Evolutionary conservation across 2,888 invertebrate species (phyloP), one percentile per base, ranked within the genome.

Genomic region (Ditula angustiorana): DNA sequence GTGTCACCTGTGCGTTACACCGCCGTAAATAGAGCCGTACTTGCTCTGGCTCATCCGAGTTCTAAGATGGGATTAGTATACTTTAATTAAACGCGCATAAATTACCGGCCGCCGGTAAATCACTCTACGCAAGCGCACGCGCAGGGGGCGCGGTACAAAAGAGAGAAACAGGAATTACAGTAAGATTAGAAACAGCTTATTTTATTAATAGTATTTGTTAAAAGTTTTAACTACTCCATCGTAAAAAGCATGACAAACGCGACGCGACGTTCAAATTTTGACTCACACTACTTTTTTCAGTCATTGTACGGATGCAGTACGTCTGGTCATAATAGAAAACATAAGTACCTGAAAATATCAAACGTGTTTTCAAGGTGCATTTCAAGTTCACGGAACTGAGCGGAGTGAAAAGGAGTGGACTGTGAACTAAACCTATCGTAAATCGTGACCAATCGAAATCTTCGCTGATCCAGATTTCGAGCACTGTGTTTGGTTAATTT

Each of bases 61-160:
- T 24, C 19, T 16, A 30, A 30, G 19, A 37, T 33, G 28, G 13
- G 24, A 30, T 23, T 21, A 8, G 30, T 62, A 57, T 83, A 85
- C 90, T 90, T 89, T 88, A 90, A 90, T 89, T 89, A 90, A 88
- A 88, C 87, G 79, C 69, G 79, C 85, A 87, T 88, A 88, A 88
- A 89, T 89, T 84, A 89, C 78, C 67, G 61, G 60, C 62, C 67
- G 68, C 69, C 78, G 78, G 80, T 89, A 89, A 88, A 89, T 89
- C 89, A 89, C 81, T 89, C 89, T 82, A 71, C 83, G 74, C 70
- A 74, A 65, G 67, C 69, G 75, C 69, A 67, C 67, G 61, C 13
- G 67, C 71, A 70, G 67, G 63, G 69, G 56, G 58, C 67, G 71
- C 63, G 55, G 75, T 74, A 61, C 56, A 49, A 62, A 50, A 62